Percentiles rank a stretch among this genome's conserved stretches.
Conservation (phyloP, 1,140 invertebrate species). For the Chelonus insularis region DNA sequence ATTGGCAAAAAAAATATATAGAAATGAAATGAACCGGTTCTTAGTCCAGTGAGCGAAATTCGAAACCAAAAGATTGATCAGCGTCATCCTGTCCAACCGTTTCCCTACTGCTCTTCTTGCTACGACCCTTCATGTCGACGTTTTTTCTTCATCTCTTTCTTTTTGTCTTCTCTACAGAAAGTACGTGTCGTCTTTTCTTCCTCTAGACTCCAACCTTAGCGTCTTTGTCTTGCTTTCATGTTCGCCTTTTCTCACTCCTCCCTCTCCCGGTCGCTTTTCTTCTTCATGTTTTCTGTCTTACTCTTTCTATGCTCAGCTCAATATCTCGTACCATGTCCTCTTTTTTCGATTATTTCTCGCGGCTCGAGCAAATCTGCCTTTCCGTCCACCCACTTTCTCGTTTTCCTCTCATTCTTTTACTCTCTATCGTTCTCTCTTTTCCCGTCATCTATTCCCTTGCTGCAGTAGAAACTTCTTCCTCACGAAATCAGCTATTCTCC, state of each 20-base stretch:
- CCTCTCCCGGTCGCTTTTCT: conserved; percentile 9
- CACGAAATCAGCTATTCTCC: conserved; percentile 44
- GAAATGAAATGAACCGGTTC: too few relatives aligned
- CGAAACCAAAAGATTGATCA: conserved; percentile 43
- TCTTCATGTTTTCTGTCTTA: neutral
- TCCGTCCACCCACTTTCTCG: conserved; percentile 15
- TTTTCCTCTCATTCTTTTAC: conserved; percentile 2
- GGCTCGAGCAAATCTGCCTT: conserved; percentile 18
- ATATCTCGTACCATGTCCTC: conserved; percentile 22
- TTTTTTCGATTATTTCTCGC: conserved; percentile 21
- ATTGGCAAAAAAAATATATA: too few relatives aligned
- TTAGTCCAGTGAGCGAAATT: conserved; percentile 27
- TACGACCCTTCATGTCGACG: neutral
- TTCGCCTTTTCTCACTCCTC: conserved; percentile 16
- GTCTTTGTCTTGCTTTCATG: neutral
- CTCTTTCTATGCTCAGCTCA: conserved; percentile 10
- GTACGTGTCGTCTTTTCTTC: neutral
- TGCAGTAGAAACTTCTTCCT: conserved; percentile 26
- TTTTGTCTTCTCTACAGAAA: neutral
- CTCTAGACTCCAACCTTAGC: neutral
- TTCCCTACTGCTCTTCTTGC: conserved; percentile 25
- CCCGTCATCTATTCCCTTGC: conserved; percentile 21
- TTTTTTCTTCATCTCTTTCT: conserved; percentile 1
- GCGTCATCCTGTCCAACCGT: conserved; percentile 42
- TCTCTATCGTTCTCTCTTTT: conserved; percentile 11